Evolutionary conservation across 2,888 invertebrate species (phyloP).

Genomic region (Sphinx pinastri): DNA sequence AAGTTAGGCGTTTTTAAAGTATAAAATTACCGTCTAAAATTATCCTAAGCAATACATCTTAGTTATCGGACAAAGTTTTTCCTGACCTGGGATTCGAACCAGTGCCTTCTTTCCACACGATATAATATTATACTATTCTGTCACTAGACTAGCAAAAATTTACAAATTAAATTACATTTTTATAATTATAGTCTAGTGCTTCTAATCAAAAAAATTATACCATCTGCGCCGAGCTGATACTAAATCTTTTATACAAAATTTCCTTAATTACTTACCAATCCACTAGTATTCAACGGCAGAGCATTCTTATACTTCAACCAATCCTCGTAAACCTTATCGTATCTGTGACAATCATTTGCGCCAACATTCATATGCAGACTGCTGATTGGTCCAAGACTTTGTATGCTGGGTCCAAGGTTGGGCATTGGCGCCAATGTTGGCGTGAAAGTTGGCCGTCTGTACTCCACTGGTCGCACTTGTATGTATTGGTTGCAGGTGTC

Average conservation of each 20-base stretch:
- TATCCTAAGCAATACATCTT: no score
- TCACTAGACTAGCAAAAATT: no score
- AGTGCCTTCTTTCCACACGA: no score
- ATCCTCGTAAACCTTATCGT: conserved; percentile 81
- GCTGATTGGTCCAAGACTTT: conserved; percentile 59
- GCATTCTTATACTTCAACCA: conserved; percentile 82
- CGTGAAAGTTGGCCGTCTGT: conserved; percentile 59
- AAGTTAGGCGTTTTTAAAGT: no score
- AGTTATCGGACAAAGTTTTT: no score
- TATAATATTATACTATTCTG: no score
- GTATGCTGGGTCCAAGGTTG: conserved; percentile 62
- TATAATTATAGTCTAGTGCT: no score
- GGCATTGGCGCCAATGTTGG: conserved; percentile 56
- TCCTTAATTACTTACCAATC: conserved; percentile 64
- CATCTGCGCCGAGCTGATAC: no score
- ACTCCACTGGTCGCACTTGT: conserved; percentile 72
- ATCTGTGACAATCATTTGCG: conserved; percentile 67
- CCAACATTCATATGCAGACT: conserved; percentile 58
- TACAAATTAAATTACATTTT: no score
- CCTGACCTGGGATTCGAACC: no score
- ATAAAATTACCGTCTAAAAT: no score
- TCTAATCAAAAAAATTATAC: conserved; percentile 2
- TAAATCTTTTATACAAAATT: no score
- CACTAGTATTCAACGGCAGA: conserved; percentile 73
- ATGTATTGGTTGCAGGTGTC: conserved; percentile 72